A percentile compares a stretch with the other conserved stretches of the same genome.
These are phyloP conservation scores for Ericerus pela DNA, from an alignment of 1,140 invertebrate genomes.

Conservation along the genomic window DNA sequence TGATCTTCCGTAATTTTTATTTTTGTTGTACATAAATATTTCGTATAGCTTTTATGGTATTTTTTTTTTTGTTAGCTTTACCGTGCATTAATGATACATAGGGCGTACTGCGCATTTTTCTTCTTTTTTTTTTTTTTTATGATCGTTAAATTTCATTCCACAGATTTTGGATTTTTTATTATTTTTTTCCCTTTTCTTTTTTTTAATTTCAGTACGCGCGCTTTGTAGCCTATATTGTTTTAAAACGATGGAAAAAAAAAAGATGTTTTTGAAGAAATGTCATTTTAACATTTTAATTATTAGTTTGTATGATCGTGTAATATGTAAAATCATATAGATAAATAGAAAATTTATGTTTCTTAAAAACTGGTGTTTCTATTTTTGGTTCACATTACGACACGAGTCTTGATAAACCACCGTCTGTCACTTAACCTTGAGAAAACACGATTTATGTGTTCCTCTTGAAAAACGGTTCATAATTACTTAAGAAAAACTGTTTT, in stretches of 20 bases:
- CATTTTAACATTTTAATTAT: constrained; percentile 7
- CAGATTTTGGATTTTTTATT: not conserved
- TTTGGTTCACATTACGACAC: too few relatives aligned
- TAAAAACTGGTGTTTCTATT: not conserved
- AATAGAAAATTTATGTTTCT: constrained; percentile 12
- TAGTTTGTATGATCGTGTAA: constrained; percentile 10
- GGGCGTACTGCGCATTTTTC: not conserved
- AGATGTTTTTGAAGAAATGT: constrained; percentile 7
- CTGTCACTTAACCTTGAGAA: too few relatives aligned
- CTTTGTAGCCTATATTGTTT: too few relatives aligned
- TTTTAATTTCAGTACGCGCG: constrained; percentile 5
- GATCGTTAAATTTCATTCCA: constrained; percentile 12
- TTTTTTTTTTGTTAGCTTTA: constrained; percentile 5
- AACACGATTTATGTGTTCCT: too few relatives aligned
- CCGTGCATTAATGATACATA: not conserved
- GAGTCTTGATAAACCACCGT: too few relatives aligned
- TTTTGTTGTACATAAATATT: too few relatives aligned
- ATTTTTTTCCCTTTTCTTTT: not conserved
- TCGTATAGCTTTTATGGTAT: too few relatives aligned
- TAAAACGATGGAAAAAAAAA: too few relatives aligned
- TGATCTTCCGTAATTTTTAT: too few relatives aligned
- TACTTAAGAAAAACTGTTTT: too few relatives aligned
- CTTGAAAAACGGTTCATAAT: too few relatives aligned
- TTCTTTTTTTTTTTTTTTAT: too few relatives aligned
- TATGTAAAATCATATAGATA: constrained; percentile 12